Evolutionary conservation across 2,113 vertebrate species (phyloP), one percentile per base, ranked within the genome.

Genomic region (Crotalus horridus): DNA sequence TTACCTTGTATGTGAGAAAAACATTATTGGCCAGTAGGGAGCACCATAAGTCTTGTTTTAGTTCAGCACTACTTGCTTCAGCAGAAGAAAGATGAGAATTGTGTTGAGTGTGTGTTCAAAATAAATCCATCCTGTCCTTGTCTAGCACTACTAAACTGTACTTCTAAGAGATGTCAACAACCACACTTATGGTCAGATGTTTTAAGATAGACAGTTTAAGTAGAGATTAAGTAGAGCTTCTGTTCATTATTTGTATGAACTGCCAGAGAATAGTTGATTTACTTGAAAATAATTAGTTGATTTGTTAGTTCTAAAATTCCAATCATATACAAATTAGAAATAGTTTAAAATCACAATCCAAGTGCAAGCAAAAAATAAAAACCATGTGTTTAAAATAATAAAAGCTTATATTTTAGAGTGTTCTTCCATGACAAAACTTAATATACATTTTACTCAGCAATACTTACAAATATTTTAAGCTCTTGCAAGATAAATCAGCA

Each of bases 21-120:
- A 33, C 29, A n/a, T 54, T 21, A 93, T 39, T 46, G 89, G 26
- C 10, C 96, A 89, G 94, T 94, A 96, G 97, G 94, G 96, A 95
- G 97, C 93, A 93, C 94, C 93, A 89, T 91, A 90, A 94, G 53
- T 95, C 88, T 94, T 91, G 4, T 1, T 94, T 94, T 95, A 93
- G 91, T n/a, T 20, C 46, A 13, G 13, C 15, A 15, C 26, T 29
- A 20, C 3, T 89, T 54, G 88, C 26, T 21, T n/a, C 8, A 55
- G 69, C 0, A 87, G 89, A 85, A 74, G 48, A 48, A 21, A 88
- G 33, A 17, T 11, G 59, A 64, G 48, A 90, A 51, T 39, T 7
- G 23, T 33, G 58, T 9, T 46, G 2, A 29, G 53, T 86, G 10
- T 33, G 15, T 46, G 23, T 23, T 8, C 54, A 24, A 53, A 89